Conservation (phyloP, 1,140 invertebrate species). For the Rhyacophila brunnea region DNA sequence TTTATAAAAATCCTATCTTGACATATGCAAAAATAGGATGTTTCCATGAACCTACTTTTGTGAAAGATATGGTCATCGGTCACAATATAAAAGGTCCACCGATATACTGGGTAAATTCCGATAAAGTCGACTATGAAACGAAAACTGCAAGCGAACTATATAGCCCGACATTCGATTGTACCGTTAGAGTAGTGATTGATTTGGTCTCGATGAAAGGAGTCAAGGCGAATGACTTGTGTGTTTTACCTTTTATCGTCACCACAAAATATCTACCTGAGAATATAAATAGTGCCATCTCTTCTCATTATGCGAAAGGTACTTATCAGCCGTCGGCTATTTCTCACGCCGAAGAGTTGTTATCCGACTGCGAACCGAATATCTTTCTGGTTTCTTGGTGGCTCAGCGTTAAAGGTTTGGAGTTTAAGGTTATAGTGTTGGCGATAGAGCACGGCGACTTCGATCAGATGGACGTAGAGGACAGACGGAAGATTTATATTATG, state of each 20-base stretch:
- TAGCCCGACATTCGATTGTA: slow-evolving; percentile 27
- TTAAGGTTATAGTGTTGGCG: slow-evolving; percentile 43
- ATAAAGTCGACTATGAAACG: slow-evolving; percentile 8
- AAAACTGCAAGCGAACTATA: slow-evolving; percentile 6
- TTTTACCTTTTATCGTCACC: slow-evolving; percentile 41
- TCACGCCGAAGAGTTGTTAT: slow-evolving; percentile 41
- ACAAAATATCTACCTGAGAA: slow-evolving; percentile 33
- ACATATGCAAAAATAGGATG: slow-evolving; percentile 26
- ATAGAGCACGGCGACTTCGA: slow-evolving; percentile 44
- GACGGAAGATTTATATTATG: slow-evolving; percentile 43
- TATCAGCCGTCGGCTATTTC: slow-evolving; percentile 39
- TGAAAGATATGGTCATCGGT: slow-evolving; percentile 37
- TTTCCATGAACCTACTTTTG: slow-evolving; percentile 35
- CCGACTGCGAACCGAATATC: slow-evolving; percentile 36
- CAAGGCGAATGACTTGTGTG: slow-evolving; percentile 43
- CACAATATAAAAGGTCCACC: slow-evolving; percentile 40
- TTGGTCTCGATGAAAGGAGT: slow-evolving; percentile 42
- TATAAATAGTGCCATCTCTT: slow-evolving; percentile 40
- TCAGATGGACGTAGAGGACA: slow-evolving; percentile 40
- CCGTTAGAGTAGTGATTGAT: slow-evolving; percentile 41
- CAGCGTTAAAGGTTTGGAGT: slow-evolving; percentile 44
- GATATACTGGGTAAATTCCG: slow-evolving; percentile 40
- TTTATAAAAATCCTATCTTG: slow-evolving; percentile 39
- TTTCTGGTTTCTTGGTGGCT: slow-evolving; percentile 43
- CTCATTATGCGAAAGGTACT: slow-evolving; percentile 40